Percentiles rank a stretch among this genome's conserved stretches.
Evolutionary conservation across 1,140 invertebrate genomes (phyloP).

Genomic region (Diuraphis noxia): DNA sequence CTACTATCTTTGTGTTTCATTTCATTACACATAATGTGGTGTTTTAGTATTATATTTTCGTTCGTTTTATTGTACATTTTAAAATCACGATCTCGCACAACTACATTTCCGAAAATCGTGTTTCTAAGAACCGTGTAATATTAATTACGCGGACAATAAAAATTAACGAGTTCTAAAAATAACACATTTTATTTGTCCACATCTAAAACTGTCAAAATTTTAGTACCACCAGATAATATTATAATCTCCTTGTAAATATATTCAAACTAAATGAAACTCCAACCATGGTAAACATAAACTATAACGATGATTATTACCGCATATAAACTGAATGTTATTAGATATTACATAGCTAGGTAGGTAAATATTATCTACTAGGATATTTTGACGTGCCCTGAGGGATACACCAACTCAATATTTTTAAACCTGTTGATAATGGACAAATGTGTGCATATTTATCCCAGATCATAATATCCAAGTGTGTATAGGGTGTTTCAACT

Average conservation of each 20-base stretch:
- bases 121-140: neutral
- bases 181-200: neutral
- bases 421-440: neutral
- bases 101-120: neutral
- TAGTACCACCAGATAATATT: neutral
- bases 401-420: neutral
- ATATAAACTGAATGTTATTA: neutral
- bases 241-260: neutral
- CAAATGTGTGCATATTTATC: neutral
- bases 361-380: neutral
- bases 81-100: no score
- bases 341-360: neutral
- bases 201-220: neutral
- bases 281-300: neutral
- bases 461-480: neutral
- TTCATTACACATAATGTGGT: neutral
- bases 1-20: neutral
- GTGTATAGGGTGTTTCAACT: no score
- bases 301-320: neutral
- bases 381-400: neutral
- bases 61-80: neutral
- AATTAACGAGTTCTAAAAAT: neutral
- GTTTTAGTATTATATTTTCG: no score
- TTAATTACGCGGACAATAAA: neutral
- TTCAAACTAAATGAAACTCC: neutral